Percentiles rank a stretch among this genome's conserved stretches.
These are phyloP conservation scores for Cyclophora punctaria DNA, from an alignment of 2,888 invertebrate species.

Conservation along the genomic window DNA sequence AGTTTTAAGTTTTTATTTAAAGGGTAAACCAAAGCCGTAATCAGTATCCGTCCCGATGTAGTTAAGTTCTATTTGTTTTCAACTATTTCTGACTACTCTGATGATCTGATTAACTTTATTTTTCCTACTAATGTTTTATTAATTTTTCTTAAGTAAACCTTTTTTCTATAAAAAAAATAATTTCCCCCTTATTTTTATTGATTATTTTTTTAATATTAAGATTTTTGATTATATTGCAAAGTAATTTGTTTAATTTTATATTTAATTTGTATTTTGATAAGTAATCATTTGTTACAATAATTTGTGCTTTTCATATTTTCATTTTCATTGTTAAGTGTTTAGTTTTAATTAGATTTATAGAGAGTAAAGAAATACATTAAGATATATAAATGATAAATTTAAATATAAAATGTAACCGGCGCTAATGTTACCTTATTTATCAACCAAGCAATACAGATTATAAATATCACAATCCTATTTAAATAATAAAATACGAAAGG, in stretches of 20 bases:
- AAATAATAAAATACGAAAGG: constrained; percentile 40
- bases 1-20: constrained; percentile 24
- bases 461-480: constrained; percentile 9
- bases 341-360: no score
- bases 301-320: no score
- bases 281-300: no score
- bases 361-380: neutral
- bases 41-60: constrained; percentile 75
- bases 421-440: constrained; percentile 71
- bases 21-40: constrained; percentile 70
- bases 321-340: no score
- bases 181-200: no score
- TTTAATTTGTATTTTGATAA: no score
- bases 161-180: no score
- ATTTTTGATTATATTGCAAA: no score
- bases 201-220: no score
- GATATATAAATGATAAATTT: constrained; percentile 23
- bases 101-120: constrained; percentile 29
- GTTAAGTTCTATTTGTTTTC: constrained; percentile 44
- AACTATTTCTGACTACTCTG: constrained; percentile 27
- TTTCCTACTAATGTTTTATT: constrained; percentile 22
- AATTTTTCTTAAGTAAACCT: neutral
- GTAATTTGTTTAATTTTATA: no score
- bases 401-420: constrained; percentile 41
- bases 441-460: constrained; percentile 23